phyloP scores from a whole-genome alignment of 2,888 invertebrate genomes.

The Parnassius glacialis region DNA sequence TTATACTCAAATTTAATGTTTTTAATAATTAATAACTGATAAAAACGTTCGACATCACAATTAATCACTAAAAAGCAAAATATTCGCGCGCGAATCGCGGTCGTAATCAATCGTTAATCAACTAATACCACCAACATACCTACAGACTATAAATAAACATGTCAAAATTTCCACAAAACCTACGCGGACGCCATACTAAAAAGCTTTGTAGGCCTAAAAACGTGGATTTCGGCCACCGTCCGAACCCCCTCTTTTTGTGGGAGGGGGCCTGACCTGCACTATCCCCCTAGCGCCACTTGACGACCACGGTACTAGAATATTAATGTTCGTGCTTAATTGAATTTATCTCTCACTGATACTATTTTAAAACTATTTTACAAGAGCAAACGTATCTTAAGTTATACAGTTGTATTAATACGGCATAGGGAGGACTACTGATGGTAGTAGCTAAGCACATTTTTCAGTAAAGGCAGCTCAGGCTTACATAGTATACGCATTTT shows the following conservation, averaged over 20 bases:
- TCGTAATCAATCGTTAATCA: constrained; percentile 30
- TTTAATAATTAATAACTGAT: constrained; percentile 1
- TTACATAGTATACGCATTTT: too few relatives aligned
- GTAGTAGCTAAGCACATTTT: too few relatives aligned
- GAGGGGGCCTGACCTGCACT: constrained; percentile 51
- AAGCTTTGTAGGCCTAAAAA: constrained; percentile 77
- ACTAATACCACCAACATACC: constrained; percentile 33
- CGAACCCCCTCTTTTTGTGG: constrained; percentile 38
- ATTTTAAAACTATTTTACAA: constrained; percentile 36
- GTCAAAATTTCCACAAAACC: constrained; percentile 52
- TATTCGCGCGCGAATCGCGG: constrained; percentile 8
- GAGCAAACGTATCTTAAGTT: constrained; percentile 10
- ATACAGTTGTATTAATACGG: too few relatives aligned
- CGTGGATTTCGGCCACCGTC: constrained; percentile 63
- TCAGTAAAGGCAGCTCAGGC: too few relatives aligned
- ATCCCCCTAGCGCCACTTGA: constrained; percentile 66
- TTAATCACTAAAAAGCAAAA: constrained; percentile 12
- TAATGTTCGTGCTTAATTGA: constrained; percentile 72
- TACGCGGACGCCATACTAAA: constrained; percentile 64
- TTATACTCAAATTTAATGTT: not conserved
- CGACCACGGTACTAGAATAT: constrained; percentile 74
- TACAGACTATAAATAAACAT: constrained; percentile 44
- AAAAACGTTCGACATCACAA: constrained; percentile 5
- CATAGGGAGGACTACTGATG: too few relatives aligned
- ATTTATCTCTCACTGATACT: constrained; percentile 65